Conservation (phyloP, 2,797 vertebrate genomes). For the Enteromius argenteus region DNA sequence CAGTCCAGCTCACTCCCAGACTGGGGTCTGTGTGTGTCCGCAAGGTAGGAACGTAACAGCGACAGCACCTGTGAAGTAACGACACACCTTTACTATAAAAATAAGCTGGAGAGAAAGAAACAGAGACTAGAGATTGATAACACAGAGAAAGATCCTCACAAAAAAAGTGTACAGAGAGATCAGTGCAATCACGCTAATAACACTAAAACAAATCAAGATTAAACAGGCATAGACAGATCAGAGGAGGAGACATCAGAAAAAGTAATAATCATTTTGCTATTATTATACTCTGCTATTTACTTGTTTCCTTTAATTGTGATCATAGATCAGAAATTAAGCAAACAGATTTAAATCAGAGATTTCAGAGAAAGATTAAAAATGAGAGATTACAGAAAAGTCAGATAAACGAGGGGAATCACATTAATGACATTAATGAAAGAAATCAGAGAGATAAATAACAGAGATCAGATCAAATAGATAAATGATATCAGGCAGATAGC, state of each 20-base stretch:
- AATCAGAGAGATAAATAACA: background rate
- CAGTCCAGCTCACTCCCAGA: constrained; percentile 73
- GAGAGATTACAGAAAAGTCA: background rate
- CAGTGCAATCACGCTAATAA: background rate
- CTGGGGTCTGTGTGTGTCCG: constrained; percentile 82
- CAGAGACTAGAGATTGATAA: constrained; percentile 53
- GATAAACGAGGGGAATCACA: background rate
- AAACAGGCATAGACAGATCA: background rate
- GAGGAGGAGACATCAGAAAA: background rate
- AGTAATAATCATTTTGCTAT: no score
- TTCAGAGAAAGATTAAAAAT: background rate
- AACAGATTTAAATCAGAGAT: background rate
- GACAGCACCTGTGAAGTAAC: constrained; percentile 82
- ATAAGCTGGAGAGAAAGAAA: constrained; percentile 56
- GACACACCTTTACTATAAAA: background rate
- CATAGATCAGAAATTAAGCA: background rate
- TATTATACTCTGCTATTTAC: background rate
- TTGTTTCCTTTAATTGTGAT: background rate
- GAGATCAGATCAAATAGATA: no score
- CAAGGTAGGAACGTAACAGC: constrained; percentile 87
- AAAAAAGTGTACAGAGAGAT: background rate
- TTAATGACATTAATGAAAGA: background rate
- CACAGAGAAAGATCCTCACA: background rate
- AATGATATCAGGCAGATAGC: background rate
- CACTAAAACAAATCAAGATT: background rate